These are phyloP conservation scores for Epizoanthus illoricatus DNA, from an alignment of 92 coral and sea anemone species.

Conservation along the genomic window DNA sequence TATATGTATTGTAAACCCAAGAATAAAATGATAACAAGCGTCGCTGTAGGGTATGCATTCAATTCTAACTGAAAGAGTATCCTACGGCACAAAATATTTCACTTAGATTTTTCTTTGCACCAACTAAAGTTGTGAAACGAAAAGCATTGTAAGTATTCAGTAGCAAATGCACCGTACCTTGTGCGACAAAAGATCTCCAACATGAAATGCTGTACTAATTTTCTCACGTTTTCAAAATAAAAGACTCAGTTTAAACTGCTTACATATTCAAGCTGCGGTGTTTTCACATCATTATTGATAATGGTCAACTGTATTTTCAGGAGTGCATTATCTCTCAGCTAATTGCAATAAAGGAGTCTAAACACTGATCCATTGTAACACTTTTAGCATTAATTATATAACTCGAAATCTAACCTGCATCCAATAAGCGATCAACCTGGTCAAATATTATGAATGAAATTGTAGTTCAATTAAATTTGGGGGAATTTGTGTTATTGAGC, in stretches of 20 bases:
- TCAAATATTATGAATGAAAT: neutral
- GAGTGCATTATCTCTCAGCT: neutral
- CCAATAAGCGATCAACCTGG: neutral
- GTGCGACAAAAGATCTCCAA: neutral
- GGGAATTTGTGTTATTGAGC: neutral
- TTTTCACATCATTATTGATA: neutral
- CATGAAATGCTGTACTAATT: neutral
- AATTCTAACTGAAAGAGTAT: too few species aligned
- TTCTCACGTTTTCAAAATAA: neutral
- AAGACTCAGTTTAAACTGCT: neutral
- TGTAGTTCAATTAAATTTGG: neutral
- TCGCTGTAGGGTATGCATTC: too few species aligned
- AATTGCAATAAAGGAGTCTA: neutral
- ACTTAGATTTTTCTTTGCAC: too few species aligned
- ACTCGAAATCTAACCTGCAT: neutral
- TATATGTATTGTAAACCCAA: too few species aligned
- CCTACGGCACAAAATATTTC: too few species aligned
- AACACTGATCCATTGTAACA: neutral
- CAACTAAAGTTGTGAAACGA: too few species aligned
- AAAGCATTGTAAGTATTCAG: too few species aligned
- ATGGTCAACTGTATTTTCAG: neutral
- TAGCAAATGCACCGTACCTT: neutral
- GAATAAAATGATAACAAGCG: too few species aligned
- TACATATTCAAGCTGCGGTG: constrained; percentile 5
- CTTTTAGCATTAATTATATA: neutral